Conservation (phyloP, 2,888 invertebrate genomes). For the Seira musarum region DNA sequence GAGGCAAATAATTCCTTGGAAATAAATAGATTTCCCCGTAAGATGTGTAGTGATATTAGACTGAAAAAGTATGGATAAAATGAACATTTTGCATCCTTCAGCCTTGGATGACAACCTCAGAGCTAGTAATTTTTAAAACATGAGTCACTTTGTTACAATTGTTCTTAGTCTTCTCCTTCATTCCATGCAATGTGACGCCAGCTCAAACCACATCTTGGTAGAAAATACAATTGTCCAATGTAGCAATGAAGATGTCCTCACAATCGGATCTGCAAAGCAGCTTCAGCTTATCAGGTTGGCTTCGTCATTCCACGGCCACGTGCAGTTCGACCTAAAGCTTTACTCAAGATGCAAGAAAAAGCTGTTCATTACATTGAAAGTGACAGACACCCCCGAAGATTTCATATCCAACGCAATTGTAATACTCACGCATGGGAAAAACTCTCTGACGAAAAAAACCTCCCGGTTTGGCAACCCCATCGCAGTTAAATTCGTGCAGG, state of each 20-base stretch:
- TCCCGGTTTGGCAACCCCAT: slow-evolving; percentile 31
- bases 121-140: no score
- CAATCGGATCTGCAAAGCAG: slow-evolving; percentile 5
- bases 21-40: no score
- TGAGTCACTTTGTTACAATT: slow-evolving; percentile 18
- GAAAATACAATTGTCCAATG: slow-evolving; percentile 32
- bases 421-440: slow-evolving; percentile 21
- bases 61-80: no score
- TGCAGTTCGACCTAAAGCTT: slow-evolving; percentile 27
- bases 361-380: slow-evolving; percentile 25
- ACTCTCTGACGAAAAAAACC: slow-evolving; percentile 26
- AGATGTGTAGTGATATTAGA: no score
- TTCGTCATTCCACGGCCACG: not conserved
- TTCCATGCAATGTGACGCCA: not conserved
- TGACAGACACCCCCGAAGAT: slow-evolving; percentile 16
- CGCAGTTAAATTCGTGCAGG: slow-evolving; percentile 33
- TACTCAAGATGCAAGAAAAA: slow-evolving; percentile 42
- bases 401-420: slow-evolving; percentile 27
- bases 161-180: not conserved
- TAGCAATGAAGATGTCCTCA: slow-evolving; percentile 8
- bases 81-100: no score
- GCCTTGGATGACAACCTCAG: no score
- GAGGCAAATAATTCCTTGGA: no score
- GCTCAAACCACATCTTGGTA: slow-evolving; percentile 24
- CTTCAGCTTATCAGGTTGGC: not conserved